Conservation (phyloP, 2,888 invertebrate species). For the Malthinus flaveolus region DNA sequence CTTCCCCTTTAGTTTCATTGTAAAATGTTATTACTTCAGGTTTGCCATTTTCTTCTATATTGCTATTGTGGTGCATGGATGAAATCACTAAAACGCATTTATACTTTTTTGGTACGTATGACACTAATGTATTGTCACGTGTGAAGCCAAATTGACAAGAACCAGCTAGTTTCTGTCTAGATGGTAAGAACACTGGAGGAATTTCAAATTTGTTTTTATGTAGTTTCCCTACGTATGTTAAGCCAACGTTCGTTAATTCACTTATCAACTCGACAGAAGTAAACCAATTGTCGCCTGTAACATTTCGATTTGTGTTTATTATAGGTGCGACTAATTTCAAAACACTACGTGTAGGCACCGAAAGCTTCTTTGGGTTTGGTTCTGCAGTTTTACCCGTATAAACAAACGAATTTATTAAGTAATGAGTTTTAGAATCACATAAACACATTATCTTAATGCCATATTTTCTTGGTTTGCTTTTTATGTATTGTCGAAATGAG, state of each 20-base stretch:
- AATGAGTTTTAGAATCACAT: constrained; percentile 5
- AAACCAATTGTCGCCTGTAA: too few relatives aligned
- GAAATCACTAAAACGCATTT: too few relatives aligned
- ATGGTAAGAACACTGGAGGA: too few relatives aligned
- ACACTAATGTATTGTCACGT: constrained; percentile 7
- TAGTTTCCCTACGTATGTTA: background rate
- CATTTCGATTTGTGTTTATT: too few relatives aligned
- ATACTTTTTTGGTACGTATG: constrained; percentile 1
- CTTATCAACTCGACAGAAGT: too few relatives aligned
- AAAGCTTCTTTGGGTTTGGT: background rate
- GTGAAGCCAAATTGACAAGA: too few relatives aligned
- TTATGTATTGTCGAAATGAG: constrained; percentile 2
- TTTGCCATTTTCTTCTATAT: too few relatives aligned
- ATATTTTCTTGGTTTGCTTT: constrained; percentile 14
- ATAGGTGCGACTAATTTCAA: too few relatives aligned
- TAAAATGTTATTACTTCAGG: too few relatives aligned
- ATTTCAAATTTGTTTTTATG: background rate
- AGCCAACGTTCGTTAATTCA: background rate
- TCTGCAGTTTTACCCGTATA: background rate
- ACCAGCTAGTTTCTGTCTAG: too few relatives aligned
- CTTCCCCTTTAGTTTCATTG: too few relatives aligned
- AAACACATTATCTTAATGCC: background rate
- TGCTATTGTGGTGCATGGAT: too few relatives aligned
- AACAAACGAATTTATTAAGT: background rate
- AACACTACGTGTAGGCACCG: background rate